These are phyloP conservation scores for Simalia tracyae DNA, from an alignment of 2,797 vertebrate genomes.

Conservation along the genomic window DNA sequence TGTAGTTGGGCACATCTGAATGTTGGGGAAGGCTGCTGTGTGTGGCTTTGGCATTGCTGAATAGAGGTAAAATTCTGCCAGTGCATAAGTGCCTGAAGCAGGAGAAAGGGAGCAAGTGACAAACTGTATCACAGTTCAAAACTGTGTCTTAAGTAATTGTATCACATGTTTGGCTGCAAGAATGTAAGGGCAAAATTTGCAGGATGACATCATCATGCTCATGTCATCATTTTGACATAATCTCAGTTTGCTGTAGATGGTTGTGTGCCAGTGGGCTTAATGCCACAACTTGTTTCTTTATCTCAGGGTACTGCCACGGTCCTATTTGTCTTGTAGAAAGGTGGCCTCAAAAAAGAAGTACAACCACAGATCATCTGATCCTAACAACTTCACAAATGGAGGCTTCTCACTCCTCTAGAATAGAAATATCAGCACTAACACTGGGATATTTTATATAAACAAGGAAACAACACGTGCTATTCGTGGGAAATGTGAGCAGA, in stretches of 20 bases:
- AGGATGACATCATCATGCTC: no score
- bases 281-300: background rate
- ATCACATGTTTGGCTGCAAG: no score
- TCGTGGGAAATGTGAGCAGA: background rate
- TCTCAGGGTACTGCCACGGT: background rate
- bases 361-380: background rate
- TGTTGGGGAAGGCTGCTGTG: background rate
- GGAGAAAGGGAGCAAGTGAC: background rate
- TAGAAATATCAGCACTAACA: background rate
- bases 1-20: no score
- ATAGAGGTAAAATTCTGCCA: background rate
- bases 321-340: background rate
- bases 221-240: no score
- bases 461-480: background rate
- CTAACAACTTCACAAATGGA: background rate
- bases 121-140: background rate
- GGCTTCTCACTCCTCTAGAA: background rate
- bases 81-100: background rate
- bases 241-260: no score
- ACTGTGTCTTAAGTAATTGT: no score
- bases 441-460: background rate
- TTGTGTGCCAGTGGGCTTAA: background rate
- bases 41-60: background rate
- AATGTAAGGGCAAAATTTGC: no score
- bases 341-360: background rate